A percentile compares a stretch with the other conserved stretches of the same genome.
Conservation (phyloP, 2,113 vertebrate genomes). For the Sinocyclocheilus rhinocerous region DNA sequence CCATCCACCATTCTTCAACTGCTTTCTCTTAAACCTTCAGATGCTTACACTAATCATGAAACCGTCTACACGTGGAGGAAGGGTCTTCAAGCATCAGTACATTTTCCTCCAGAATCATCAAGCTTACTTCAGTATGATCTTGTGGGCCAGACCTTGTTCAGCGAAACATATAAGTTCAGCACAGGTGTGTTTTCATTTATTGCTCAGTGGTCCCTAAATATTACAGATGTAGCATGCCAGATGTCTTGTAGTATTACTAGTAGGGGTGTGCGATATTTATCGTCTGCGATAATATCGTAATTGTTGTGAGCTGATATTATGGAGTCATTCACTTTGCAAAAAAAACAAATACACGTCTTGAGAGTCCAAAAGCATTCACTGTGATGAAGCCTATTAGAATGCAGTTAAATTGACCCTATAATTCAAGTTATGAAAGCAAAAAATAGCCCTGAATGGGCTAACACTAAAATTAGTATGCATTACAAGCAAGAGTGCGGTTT, state of each 20-base stretch:
- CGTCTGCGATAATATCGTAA: neutral
- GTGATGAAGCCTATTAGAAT: too few species aligned
- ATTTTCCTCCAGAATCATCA: slow-evolving; percentile 79
- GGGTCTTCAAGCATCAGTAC: slow-evolving; percentile 72
- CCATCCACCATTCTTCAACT: neutral
- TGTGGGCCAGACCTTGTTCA: slow-evolving; percentile 74
- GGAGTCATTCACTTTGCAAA: too few species aligned
- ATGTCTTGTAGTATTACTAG: slow-evolving; percentile 12
- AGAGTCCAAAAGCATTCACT: too few species aligned
- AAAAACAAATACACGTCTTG: too few species aligned
- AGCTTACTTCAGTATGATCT: slow-evolving; percentile 82
- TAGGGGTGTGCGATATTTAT: neutral
- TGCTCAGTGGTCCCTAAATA: neutral
- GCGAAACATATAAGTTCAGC: slow-evolving; percentile 71
- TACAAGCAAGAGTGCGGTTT: too few species aligned
- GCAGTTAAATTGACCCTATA: too few species aligned
- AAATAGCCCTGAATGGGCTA: too few species aligned
- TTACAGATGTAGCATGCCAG: neutral
- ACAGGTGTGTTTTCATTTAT: slow-evolving; percentile 69
- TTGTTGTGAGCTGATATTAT: too few species aligned
- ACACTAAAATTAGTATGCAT: too few species aligned
- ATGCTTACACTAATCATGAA: slow-evolving; percentile 78
- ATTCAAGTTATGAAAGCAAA: too few species aligned
- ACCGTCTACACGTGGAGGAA: slow-evolving; percentile 81
- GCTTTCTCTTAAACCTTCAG: slow-evolving; percentile 57